Evolutionary conservation across 2,888 invertebrate species (phyloP).

Genomic region (Brenthis hecate): DNA sequence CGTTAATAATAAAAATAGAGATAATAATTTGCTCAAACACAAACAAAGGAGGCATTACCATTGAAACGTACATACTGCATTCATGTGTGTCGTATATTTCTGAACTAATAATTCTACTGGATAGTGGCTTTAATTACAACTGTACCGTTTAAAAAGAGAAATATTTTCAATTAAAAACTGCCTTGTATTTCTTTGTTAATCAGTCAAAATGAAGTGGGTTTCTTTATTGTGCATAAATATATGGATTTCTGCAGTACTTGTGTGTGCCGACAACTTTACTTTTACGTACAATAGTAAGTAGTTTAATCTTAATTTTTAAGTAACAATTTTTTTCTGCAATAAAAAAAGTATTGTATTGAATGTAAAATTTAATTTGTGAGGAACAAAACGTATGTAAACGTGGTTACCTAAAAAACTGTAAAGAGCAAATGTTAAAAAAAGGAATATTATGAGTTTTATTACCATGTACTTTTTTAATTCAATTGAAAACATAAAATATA

Average conservation of each 20-base stretch:
- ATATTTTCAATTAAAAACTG: conserved; percentile 32
- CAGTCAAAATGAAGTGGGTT: conserved; percentile 44
- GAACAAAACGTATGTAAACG: no score
- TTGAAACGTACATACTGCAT: conserved; percentile 36
- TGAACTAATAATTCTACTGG: conserved; percentile 40
- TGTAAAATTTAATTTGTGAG: no score
- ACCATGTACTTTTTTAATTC: no score
- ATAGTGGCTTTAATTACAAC: conserved; percentile 36
- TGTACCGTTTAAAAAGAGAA: conserved; percentile 33
- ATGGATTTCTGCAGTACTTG: conserved; percentile 25
- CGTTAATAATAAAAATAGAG: conserved; percentile 6
- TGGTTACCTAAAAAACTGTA: no score
- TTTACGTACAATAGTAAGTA: conserved; percentile 54
- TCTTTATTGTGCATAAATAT: conserved; percentile 34
- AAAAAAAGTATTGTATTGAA: no score
- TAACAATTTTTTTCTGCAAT: background rate
- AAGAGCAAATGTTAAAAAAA: no score
- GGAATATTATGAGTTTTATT: no score
- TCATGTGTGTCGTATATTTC: conserved; percentile 38
- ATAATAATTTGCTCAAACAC: background rate
- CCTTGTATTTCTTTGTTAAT: conserved; percentile 23
- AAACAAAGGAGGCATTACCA: conserved; percentile 18
- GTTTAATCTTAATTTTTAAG: background rate
- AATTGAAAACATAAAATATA: no score
- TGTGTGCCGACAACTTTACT: conserved; percentile 44